Conservation (phyloP, 2,113 vertebrate species). For the Vidua chalybeata region DNA sequence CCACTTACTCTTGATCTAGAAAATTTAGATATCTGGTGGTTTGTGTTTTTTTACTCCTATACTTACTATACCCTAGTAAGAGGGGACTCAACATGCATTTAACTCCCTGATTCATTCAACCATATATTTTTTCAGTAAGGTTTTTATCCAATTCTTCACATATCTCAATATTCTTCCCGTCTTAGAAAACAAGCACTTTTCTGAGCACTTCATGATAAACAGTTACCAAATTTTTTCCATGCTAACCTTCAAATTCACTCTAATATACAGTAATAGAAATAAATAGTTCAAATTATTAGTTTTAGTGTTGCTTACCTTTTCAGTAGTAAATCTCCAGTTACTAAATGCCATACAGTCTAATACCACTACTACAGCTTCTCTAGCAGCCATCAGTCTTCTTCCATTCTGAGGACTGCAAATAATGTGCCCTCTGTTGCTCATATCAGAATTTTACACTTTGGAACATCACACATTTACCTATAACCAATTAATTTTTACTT, state of each 20-base stretch:
- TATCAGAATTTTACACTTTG: background rate
- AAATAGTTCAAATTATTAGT: background rate
- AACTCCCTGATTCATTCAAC: background rate
- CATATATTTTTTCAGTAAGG: background rate
- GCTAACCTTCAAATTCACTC: background rate
- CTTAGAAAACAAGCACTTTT: background rate
- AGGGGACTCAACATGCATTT: background rate
- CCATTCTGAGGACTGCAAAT: background rate
- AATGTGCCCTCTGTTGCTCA: accelerated
- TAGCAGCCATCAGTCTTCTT: background rate
- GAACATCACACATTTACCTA: background rate
- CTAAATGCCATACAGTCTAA: background rate
- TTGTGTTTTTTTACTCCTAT: background rate
- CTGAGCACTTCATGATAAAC: background rate
- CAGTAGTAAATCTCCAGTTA: background rate
- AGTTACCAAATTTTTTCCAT: background rate
- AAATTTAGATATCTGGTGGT: background rate
- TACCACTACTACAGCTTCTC: background rate
- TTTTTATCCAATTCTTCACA: background rate
- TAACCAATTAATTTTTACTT: background rate
- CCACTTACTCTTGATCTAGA: background rate
- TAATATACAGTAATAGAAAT: background rate
- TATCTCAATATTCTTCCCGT: background rate
- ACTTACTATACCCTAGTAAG: background rate
- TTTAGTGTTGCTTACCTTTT: background rate